Evolutionary conservation across 2,113 vertebrate species (phyloP).

Genomic region (Serilophus lunatus): DNA sequence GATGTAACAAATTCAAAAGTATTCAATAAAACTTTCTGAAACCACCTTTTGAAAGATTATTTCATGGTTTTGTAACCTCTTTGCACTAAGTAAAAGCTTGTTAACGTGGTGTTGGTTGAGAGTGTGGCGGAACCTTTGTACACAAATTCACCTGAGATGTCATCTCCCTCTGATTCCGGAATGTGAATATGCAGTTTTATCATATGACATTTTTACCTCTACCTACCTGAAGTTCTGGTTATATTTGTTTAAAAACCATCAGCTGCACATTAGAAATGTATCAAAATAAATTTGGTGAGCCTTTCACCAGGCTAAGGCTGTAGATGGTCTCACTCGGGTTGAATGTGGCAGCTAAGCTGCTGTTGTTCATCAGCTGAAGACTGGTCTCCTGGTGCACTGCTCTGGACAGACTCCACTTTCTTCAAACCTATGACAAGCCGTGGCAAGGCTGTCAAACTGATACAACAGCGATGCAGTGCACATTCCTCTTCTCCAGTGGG

Average conservation of each 20-base stretch:
- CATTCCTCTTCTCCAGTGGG: background rate
- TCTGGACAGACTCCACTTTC: background rate
- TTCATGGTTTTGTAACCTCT: background rate
- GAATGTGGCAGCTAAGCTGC: background rate
- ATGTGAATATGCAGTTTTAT: background rate
- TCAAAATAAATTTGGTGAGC: background rate
- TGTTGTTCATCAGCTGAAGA: background rate
- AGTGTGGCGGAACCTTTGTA: background rate
- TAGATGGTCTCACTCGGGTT: background rate
- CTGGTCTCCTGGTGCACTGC: background rate
- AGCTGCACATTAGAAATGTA: background rate
- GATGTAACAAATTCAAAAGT: background rate
- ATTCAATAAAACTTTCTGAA: constrained; percentile 44
- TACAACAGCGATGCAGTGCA: background rate
- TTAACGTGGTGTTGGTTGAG: background rate
- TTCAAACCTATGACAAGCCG: background rate
- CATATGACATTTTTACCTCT: background rate
- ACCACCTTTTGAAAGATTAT: background rate
- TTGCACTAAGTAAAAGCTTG: background rate
- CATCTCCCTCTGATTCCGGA: background rate
- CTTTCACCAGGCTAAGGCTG: background rate
- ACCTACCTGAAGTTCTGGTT: background rate
- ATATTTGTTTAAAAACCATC: background rate
- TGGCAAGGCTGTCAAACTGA: background rate
- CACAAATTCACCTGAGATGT: background rate